Conservation (phyloP, 2,888 invertebrate species). For the Dryobota labecula region DNA sequence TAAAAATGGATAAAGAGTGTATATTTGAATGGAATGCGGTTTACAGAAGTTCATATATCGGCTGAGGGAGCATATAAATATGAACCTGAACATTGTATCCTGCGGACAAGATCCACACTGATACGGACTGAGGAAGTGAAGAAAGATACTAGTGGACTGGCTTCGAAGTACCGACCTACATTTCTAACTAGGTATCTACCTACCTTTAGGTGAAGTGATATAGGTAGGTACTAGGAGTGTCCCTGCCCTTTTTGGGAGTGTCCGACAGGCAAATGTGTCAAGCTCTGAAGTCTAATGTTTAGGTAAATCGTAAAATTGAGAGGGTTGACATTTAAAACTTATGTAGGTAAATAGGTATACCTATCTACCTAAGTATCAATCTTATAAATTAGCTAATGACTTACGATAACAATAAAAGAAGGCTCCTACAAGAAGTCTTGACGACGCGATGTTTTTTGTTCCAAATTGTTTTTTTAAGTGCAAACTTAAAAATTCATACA, state of each 20-base stretch:
- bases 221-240: neutral
- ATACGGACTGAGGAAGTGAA: neutral
- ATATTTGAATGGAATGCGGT: neutral
- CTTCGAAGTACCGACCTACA: neutral
- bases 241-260: neutral
- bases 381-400: neutral
- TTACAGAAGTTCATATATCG: neutral
- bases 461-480: slow-evolving; percentile 24
- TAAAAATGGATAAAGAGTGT: neutral
- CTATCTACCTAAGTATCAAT: neutral
- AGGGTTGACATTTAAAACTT: neutral
- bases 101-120: neutral
- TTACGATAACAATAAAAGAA: slow-evolving; percentile 1
- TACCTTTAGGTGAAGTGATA: neutral
- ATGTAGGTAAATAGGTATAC: no score
- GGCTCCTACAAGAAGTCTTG: slow-evolving; percentile 2
- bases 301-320: neutral
- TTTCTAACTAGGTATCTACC: neutral
- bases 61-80: neutral
- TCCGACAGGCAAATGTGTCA: neutral
- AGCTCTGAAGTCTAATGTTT: neutral
- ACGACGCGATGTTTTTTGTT: slow-evolving; percentile 27
- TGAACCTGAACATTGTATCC: neutral
- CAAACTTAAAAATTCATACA: slow-evolving; percentile 1
- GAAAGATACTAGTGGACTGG: neutral